Evolutionary conservation across 1,140 invertebrate genomes (phyloP), one percentile per base, ranked within the genome.

Genomic region (Nasonia longicornis): DNA sequence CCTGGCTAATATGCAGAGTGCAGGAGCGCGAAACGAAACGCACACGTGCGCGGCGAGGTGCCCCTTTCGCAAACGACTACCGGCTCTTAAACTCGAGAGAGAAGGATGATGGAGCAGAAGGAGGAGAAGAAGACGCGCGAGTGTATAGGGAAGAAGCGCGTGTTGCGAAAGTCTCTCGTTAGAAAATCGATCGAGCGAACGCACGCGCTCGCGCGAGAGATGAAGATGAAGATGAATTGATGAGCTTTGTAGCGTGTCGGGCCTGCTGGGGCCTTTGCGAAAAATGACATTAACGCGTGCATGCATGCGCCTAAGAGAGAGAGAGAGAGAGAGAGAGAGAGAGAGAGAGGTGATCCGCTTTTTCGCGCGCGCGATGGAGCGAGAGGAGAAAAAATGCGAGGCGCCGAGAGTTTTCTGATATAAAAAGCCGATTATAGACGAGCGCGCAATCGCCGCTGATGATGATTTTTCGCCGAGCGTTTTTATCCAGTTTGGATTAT

Each of bases 191-290:
- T 77, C 75, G 75, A 75, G 73, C 31, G 26, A 35, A 42, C 38
- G 38, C 48, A 7, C 48, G 26, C 52, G 11, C 31, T 29, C 52
- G 22, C n/a, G 63, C 35, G 52, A 4, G 58, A 77, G 63, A 77
- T 42, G 75, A 77, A 77, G 74, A 77, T 77, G 74, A 67, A 77
- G 75, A 77, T 77, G 75, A 67, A 77, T 77, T 67, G 75, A 77
- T 67, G 75, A 77, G 63, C 75, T 77, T 77, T 64, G 75, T 77
- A 77, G 67, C 38, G 63, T 67, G 75, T 77, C 26, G 64, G 64
- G 14, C 22, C 38, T 58, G 70, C 52, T 26, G 73, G 73, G 38
- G 75, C 12, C 48, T 77, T 77, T 67, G 75, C 75, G 75, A 64
- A 66, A 77, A 67, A 77, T 77, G 75, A 77, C 75, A 77, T 77